Evolutionary conservation across 2,797 vertebrate species (phyloP).

Genomic region (Anableps anableps): DNA sequence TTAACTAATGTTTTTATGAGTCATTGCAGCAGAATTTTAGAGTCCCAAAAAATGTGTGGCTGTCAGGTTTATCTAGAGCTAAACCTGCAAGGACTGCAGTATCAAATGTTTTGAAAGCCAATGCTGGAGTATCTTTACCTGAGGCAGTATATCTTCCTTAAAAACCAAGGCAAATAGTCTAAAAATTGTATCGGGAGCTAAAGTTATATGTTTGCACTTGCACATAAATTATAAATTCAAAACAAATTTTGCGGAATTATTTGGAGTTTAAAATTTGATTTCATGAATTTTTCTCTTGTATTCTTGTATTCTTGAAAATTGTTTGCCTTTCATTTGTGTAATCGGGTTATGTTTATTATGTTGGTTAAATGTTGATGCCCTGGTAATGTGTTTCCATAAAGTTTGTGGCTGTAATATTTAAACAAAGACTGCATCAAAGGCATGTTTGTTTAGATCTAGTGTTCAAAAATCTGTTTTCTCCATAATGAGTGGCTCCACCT

Average conservation of each 20-base stretch:
- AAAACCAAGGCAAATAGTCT: background rate
- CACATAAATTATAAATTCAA: background rate
- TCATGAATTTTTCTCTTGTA: background rate
- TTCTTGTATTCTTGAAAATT: background rate
- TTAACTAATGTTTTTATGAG: background rate
- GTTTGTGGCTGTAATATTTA: background rate
- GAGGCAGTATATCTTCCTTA: background rate
- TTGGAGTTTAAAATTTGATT: background rate
- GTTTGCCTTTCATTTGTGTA: background rate
- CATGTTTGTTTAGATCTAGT: background rate
- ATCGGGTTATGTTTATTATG: background rate
- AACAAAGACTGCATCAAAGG: background rate
- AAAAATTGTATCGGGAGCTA: background rate
- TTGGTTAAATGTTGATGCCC: background rate
- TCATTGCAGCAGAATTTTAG: background rate
- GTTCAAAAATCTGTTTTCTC: background rate
- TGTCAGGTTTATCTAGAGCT: background rate
- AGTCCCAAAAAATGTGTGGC: background rate
- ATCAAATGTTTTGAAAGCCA: background rate
- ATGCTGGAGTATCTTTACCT: background rate
- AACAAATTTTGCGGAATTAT: background rate
- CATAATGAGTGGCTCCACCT: slow-evolving; percentile 1
- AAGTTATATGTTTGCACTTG: background rate
- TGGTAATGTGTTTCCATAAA: background rate
- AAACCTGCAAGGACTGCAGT: background rate